Evolutionary conservation across 2,797 vertebrate species (phyloP).

Genomic region (Xenentodon cancila): DNA sequence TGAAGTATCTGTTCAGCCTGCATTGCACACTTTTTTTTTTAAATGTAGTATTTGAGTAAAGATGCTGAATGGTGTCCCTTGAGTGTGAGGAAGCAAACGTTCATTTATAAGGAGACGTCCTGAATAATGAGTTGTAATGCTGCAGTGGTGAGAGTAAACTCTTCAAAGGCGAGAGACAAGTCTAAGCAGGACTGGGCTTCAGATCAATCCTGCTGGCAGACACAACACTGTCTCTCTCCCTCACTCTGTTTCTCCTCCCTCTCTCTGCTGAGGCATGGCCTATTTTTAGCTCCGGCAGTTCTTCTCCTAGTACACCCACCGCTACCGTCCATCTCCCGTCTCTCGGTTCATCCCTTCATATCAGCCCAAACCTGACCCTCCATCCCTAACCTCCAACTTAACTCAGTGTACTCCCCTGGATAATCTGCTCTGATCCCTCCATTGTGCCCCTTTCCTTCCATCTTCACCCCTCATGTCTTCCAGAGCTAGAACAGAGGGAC

Average conservation of each 20-base stretch:
- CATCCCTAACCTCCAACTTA: slow-evolving; percentile 52
- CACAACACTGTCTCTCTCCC: slow-evolving; percentile 52
- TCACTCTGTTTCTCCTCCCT: slow-evolving; percentile 36
- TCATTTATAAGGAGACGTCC: slow-evolving; percentile 51
- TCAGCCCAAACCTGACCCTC: slow-evolving; percentile 47
- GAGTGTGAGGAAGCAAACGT: slow-evolving; percentile 25
- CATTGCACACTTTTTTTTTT: slow-evolving; percentile 1
- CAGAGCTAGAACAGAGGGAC: slow-evolving; percentile 29
- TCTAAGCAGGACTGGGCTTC: slow-evolving; percentile 60
- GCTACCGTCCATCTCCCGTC: slow-evolving; percentile 45
- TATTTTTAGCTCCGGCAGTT: slow-evolving; percentile 75
- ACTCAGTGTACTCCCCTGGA: slow-evolving; percentile 53
- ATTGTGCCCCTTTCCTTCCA: slow-evolving; percentile 23
- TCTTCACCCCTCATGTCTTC: slow-evolving; percentile 31
- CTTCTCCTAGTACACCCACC: slow-evolving; percentile 39
- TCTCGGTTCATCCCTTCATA: slow-evolving; percentile 52
- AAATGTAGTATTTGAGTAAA: slow-evolving; percentile 28
- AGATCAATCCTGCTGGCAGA: slow-evolving; percentile 70
- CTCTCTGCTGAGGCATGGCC: slow-evolving; percentile 61
- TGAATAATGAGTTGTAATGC: slow-evolving; percentile 60
- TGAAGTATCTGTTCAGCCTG: too few relatives aligned
- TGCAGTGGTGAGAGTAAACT: slow-evolving; percentile 52
- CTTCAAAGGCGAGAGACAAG: slow-evolving; percentile 44
- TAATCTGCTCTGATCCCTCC: slow-evolving; percentile 40
- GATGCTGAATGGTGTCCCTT: slow-evolving; percentile 22